Conservation (phyloP, 2,888 invertebrate species). For the Diabrotica balteata region DNA sequence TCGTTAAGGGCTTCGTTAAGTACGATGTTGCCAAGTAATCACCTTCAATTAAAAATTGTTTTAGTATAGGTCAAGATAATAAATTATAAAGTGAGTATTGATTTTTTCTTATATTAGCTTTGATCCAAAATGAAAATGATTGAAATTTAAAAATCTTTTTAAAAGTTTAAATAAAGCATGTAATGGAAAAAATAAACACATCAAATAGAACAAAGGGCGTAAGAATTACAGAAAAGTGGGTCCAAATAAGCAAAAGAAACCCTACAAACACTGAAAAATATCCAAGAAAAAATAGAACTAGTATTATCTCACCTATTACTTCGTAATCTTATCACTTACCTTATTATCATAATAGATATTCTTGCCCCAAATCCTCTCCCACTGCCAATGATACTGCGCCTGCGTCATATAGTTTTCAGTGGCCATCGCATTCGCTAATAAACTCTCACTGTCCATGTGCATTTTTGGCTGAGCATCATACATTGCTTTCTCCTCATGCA, state of each 20-base stretch:
- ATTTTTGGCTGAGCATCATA: constrained; percentile 53
- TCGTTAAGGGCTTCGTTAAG: too few species aligned
- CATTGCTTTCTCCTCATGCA: constrained; percentile 48
- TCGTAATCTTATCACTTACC: constrained; percentile 23
- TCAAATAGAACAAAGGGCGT: too few species aligned
- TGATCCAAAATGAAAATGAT: too few species aligned
- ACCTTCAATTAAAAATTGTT: too few species aligned
- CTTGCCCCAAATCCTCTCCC: constrained; percentile 69
- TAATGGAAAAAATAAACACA: too few species aligned
- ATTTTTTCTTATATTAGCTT: too few species aligned
- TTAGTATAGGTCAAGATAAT: too few species aligned
- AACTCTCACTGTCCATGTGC: constrained; percentile 59
- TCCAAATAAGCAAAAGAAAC: not conserved
- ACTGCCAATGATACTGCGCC: constrained; percentile 69
- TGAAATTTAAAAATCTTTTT: too few species aligned
- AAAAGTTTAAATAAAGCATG: too few species aligned
- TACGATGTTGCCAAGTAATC: too few species aligned
- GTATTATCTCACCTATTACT: not conserved
- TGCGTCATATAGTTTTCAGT: constrained; percentile 66
- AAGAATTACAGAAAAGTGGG: constrained; percentile 40
- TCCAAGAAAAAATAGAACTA: not conserved
- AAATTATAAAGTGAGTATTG: too few species aligned
- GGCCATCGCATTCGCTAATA: constrained; percentile 69
- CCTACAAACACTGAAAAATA: not conserved
- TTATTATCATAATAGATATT: constrained; percentile 65